phyloP scores from a whole-genome alignment of 2,113 vertebrate species.

The Crocuta crocuta region DNA sequence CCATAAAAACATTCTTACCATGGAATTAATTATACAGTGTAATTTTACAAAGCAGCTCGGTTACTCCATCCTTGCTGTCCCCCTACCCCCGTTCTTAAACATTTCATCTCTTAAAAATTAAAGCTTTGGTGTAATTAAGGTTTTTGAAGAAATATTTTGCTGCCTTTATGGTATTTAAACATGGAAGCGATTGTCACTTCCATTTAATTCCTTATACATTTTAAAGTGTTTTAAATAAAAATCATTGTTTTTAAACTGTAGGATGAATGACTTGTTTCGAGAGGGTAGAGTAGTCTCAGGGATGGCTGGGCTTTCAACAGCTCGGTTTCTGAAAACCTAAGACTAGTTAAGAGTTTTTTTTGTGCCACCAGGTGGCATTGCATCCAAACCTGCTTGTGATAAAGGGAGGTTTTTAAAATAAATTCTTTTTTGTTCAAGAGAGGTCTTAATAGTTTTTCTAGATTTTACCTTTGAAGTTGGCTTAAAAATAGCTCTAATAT shows the following conservation, averaged over 20 bases:
- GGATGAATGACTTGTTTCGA: conserved; percentile 41
- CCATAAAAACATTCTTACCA: conserved; percentile 92
- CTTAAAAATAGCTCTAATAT: conserved; percentile 42
- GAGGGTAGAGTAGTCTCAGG: neutral
- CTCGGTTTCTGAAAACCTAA: neutral
- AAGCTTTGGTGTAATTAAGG: conserved; percentile 62
- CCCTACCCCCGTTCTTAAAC: conserved; percentile 14
- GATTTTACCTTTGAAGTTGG: conserved; percentile 50
- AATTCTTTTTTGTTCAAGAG: conserved; percentile 25
- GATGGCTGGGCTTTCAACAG: conserved; percentile 58
- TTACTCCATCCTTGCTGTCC: conserved; percentile 58
- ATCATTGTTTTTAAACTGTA: conserved; percentile 21
- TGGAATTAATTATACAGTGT: conserved; percentile 93
- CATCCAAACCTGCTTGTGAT: conserved; percentile 89
- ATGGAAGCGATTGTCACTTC: neutral
- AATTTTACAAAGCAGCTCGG: conserved; percentile 90
- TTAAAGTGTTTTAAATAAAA: conserved; percentile 48
- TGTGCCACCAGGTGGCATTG: conserved; percentile 96
- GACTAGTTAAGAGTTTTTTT: neutral
- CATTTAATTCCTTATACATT: neutral
- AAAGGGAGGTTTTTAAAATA: conserved; percentile 50
- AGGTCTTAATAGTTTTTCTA: conserved; percentile 8
- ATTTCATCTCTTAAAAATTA: conserved; percentile 81
- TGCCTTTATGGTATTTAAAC: conserved; percentile 46
- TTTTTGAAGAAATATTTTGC: conserved; percentile 27